Base-by-base conservation (phyloP, 2,888 invertebrate genomes). In the Caenorhabditis drosophilae region DNA sequence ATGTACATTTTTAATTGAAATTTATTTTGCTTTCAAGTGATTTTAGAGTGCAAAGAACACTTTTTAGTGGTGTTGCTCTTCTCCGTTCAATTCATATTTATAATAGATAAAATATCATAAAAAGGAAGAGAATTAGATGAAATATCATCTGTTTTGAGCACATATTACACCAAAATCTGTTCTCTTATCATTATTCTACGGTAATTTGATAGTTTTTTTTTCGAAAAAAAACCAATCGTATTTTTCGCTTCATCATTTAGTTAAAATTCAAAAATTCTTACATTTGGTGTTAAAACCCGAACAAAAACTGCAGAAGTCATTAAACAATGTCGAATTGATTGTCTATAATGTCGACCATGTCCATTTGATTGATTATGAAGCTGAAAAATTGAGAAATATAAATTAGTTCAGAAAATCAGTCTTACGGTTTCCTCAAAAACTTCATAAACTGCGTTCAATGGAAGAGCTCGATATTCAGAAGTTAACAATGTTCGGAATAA, bases 271-370 rank as follows among this genome's bases (percentile, higher is more conserved):
- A 40, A 40, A 40, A 40, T 16, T 38, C 75, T 67, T 46, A 75
- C 75, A 60, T 75, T 71, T 18, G 75, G 75, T 25, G 75, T 75
- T 45, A 75, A 57, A 26, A 75, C 75, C 42, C 72, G 67, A 1
- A 75, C 75, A 49, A 75, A 75, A 27, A 71, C 72, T 4, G 69
- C 56, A 9, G 69, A 69, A 20, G 72, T 64, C 67, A 67, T 70
- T 27, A 75, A 49, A 26, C 66, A 70, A 42, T 72, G 72, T 6
- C 72, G 66, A 34, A 75, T 75, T 16, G 72, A 75, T 26, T 72
- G 72, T 20, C 72, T 59, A 53, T 70, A 72, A 38, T 74, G 71
- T 11, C 74, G 56, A 25, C 67, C 74, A 26, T 56, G 58, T 36
- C 69, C 69, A 34, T 63, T 50, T 3, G 59, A 56, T 11, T 67